Percentiles rank a stretch among this genome's conserved stretches.
phyloP scores from a whole-genome alignment of 2,113 vertebrate species.

The Riparia riparia region DNA sequence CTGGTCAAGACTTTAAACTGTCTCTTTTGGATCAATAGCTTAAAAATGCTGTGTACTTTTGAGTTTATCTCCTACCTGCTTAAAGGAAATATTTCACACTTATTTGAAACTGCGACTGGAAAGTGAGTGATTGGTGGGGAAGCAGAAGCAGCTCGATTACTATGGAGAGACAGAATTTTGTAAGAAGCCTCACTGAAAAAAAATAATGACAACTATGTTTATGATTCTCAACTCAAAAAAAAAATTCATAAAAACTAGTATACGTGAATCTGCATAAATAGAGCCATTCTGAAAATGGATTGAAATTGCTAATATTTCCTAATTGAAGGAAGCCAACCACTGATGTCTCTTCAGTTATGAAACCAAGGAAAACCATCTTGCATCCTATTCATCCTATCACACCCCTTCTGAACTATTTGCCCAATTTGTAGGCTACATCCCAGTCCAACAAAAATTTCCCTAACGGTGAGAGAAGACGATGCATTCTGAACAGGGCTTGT shows the following conservation, averaged over 20 bases:
- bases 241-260: not conserved
- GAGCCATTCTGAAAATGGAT: not conserved
- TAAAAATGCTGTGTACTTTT: not conserved
- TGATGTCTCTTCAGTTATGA: not conserved
- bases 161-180: not conserved
- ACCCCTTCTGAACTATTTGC: not conserved
- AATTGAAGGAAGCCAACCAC: not conserved
- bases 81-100: slow-evolving; percentile 10
- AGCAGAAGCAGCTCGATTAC: not conserved
- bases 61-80: not conserved
- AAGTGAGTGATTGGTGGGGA: not conserved
- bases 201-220: not conserved
- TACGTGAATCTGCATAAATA: not conserved
- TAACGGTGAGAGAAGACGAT: not conserved
- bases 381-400: not conserved
- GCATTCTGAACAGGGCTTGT: not conserved
- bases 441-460: not conserved
- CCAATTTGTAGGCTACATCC: not conserved
- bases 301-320: not conserved
- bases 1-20: not conserved
- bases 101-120: not conserved
- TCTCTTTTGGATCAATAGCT: not conserved
- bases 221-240: not conserved
- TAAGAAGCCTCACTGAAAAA: not conserved
- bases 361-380: not conserved